Evolutionary conservation across 2,888 invertebrate genomes (phyloP), one percentile per base, ranked within the genome.

Genomic region (Octodonta nipae): DNA sequence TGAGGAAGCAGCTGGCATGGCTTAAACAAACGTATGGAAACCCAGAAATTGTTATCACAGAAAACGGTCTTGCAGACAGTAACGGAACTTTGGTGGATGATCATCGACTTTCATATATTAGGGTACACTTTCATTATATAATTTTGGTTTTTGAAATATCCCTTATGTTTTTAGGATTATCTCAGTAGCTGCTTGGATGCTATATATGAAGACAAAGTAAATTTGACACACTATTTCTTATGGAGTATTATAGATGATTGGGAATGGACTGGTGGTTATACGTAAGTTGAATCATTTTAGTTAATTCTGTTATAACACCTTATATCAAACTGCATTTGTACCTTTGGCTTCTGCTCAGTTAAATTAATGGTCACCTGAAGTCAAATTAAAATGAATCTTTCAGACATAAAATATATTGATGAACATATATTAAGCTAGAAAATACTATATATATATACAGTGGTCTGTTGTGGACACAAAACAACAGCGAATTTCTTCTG

Each of bases 11-110:
- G 1, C 16, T 46, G 5, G 38, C 37, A 5, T 48, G 46, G 45
- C 7, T 48, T 13, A 42, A 36, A 10, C 26, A 45, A 6, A 32
- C 35, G 5, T 48, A 45, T 30, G 38, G 39, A n/a, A 22, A 44
- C 24, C 35, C 38, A 6, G 42, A 44, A 32, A 44, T 48, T 15
- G 26, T 45, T 15, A 40, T 48, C 10, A 46, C 46, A 13, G 46
- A 48, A 37, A 43, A 44, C 22, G 48, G 48, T 2, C 30, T 37
- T 13, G 16, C 42, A 5, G 44, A 46, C 26, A 15, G 29, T 13
- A 41, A 37, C 8, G 34, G 35, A n/a, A 28, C 33, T 11, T 16
- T 44, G 14, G 35, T 41, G 5, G 48, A 49, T 37, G 26, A 30
- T 8, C 30, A 38, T 2, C 37, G 49, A 35, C 41, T 45, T 5